Conservation (phyloP, 2,113 vertebrate species). For the Gadus macrocephalus region DNA sequence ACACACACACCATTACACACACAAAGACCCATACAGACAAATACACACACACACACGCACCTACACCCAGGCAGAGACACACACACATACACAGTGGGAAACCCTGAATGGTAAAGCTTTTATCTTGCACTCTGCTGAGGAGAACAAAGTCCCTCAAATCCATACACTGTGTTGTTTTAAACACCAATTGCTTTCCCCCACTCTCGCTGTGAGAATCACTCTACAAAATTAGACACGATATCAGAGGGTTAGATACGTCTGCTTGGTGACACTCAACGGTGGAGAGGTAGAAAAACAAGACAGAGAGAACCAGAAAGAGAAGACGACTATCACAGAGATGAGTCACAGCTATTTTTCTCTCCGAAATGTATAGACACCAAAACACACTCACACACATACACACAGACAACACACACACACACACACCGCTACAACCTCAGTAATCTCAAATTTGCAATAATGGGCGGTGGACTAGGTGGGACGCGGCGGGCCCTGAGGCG, state of each 20-base stretch:
- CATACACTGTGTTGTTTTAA: constrained; percentile 41
- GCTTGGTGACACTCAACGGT: too few species aligned
- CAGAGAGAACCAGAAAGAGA: not conserved
- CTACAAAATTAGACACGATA: not conserved
- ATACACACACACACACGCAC: constrained; percentile 7
- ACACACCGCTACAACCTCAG: too few species aligned
- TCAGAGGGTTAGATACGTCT: not conserved
- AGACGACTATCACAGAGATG: not conserved
- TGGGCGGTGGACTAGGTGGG: too few species aligned
- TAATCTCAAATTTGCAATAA: too few species aligned
- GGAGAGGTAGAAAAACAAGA: not conserved
- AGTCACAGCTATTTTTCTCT: not conserved
- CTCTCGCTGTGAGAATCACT: constrained; percentile 10
- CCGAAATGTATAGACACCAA: not conserved
- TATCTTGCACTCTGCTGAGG: constrained; percentile 34
- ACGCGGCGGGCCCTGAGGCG: too few species aligned
- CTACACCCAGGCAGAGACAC: not conserved
- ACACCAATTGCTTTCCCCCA: constrained; percentile 9
- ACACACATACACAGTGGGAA: constrained; percentile 12
- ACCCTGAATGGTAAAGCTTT: constrained; percentile 20
- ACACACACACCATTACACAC: constrained; percentile 20
- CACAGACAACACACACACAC: not conserved
- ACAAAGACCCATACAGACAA: constrained; percentile 5
- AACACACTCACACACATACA: not conserved
- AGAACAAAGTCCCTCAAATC: constrained; percentile 42